These are phyloP conservation scores for Camponotus pennsylvanicus DNA, from an alignment of 1,140 invertebrate species.

Conservation along the genomic window DNA sequence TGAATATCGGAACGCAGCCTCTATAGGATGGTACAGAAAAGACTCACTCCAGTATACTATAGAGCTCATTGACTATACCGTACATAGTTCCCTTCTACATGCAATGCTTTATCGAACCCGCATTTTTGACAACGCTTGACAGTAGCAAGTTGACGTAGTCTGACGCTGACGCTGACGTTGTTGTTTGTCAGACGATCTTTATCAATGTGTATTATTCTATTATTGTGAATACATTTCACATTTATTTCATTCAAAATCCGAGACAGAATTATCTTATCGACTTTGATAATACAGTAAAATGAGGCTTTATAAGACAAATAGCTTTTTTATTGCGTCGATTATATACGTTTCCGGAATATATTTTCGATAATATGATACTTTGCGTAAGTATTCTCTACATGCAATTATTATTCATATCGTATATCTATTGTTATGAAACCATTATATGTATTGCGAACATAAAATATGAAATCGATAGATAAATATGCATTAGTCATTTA, in stretches of 20 bases:
- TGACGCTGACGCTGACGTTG: no score
- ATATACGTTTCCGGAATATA: not conserved
- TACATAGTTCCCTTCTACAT: not conserved
- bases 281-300: conserved; percentile 4
- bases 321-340: not conserved
- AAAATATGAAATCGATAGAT: no score
- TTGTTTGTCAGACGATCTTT: not conserved
- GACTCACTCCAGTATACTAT: no score
- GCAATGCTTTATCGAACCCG: not conserved
- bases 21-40: no score
- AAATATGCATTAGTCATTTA: no score
- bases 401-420: not conserved
- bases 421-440: no score
- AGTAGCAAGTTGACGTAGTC: no score
- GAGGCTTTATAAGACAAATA: not conserved
- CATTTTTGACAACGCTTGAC: not conserved
- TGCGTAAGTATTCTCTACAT: not conserved
- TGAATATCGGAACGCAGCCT: no score
- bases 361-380: not conserved
- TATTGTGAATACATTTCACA: not conserved
- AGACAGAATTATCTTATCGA: not conserved
- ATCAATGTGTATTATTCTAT: not conserved
- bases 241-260: not conserved
- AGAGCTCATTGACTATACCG: not conserved
- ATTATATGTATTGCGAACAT: not conserved